Base-by-base conservation (phyloP, 2,888 invertebrate species). In the Acanthosepion pharaonis region DNA sequence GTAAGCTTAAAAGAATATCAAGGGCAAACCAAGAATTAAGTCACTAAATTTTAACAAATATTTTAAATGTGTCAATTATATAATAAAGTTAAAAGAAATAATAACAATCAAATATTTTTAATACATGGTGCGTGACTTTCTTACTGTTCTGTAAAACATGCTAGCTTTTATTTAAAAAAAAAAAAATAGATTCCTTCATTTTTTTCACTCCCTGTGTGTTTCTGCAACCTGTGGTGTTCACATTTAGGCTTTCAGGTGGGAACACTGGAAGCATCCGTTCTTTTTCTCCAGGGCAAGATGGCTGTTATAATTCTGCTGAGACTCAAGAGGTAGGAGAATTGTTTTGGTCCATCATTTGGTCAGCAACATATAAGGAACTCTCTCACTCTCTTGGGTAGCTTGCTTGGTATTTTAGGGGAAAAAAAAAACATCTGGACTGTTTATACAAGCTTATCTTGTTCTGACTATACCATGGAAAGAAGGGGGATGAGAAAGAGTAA, bases 121-220 rank as follows among this genome's bases (percentile, higher is more conserved):
- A 78, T 11, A n/a, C 11, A 78, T 78, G 78, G n/a, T 78, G 78
- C 78, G n/a, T 78, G 78, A 78, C 78, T 78, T 78, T 78, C 1
- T 78, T 78, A 78, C 78, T 78, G 78, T 78, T 78, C 78, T 78
- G n/a, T n/a, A 78, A 78, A 78, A 78, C 28, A 78, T 78, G 78
- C n/a, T 78, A 78, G n/a, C 78, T 78, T 78, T n/a, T 15, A 78
- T 28, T 78, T n/a, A n/a, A n/a, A 9, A 78, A 78, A 59, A 59
- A 59, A 59, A 23, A 3, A 20, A 23, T 20, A 78, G n/a, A n/a
- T 78, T 78, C 78, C 78, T 78, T 78, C n/a, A 78, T 78, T 78
- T 9, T 9, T n/a, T 78, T 2, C 78, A n/a, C 78, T 78, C 8
- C 78, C 15, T 78, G 59, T 59, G 23, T 59, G 23, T 23, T 5